Evolutionary conservation across 2,888 invertebrate genomes (phyloP).

Genomic region (Cremastinae sp.): DNA sequence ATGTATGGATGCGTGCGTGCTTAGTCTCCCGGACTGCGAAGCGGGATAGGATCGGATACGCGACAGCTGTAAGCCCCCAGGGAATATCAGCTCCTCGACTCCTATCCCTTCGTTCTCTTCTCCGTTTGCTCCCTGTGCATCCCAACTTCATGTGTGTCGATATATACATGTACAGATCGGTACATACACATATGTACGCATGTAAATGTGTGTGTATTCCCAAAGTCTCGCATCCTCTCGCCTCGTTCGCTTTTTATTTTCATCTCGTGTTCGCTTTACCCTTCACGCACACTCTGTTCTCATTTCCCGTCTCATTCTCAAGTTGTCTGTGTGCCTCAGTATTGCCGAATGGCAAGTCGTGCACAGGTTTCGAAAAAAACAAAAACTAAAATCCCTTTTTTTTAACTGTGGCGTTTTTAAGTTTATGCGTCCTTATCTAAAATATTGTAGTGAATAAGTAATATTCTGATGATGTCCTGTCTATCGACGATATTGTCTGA

Average conservation of each 20-base stretch:
- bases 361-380: conserved; percentile 55
- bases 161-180: background rate
- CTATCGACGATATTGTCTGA: conserved; percentile 70
- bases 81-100: conserved; percentile 76
- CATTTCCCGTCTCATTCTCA: conserved; percentile 44
- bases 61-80: conserved; percentile 79
- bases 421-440: too few species aligned
- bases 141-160: background rate
- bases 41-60: conserved; percentile 76
- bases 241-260: conserved; percentile 37
- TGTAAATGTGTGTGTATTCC: too few species aligned
- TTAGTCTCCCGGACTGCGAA: conserved; percentile 53
- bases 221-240: conserved; percentile 40
- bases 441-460: too few species aligned
- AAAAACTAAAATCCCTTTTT: conserved; percentile 51
- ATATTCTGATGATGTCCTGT: too few species aligned
- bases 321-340: conserved; percentile 38
- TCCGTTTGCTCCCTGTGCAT: conserved; percentile 45
- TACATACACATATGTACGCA: conserved; percentile 23
- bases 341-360: conserved; percentile 68
- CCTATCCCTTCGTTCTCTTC: conserved; percentile 66
- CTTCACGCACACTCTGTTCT: conserved; percentile 31
- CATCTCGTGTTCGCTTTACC: conserved; percentile 32
- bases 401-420: too few species aligned
- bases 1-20: conserved; percentile 58